Percentiles rank a stretch among this genome's conserved stretches.
These are phyloP conservation scores for Catalaphyllia jardinei DNA, from an alignment of 64 coral and sea anemone genomes.

Conservation along the genomic window DNA sequence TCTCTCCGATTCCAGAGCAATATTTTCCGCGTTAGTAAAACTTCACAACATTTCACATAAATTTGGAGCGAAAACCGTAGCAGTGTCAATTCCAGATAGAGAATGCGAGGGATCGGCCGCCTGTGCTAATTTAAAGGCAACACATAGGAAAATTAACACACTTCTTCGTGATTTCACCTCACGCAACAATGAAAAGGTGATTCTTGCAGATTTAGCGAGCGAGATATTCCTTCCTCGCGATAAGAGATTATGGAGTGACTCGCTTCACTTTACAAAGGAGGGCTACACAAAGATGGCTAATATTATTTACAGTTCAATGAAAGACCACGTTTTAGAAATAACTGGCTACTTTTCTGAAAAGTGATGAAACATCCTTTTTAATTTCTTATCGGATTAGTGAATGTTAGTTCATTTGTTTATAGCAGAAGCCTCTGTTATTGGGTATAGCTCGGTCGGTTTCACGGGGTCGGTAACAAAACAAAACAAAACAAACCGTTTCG, in stretches of 20 bases:
- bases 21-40: constrained; percentile 49
- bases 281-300: constrained; percentile 73
- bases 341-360: too few relatives aligned
- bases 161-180: constrained; percentile 35
- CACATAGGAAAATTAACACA: constrained; percentile 39
- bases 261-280: constrained; percentile 47
- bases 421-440: too few relatives aligned
- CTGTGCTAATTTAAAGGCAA: constrained; percentile 33
- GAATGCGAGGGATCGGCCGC: constrained; percentile 34
- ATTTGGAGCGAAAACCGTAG: constrained; percentile 48
- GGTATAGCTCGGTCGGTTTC: too few relatives aligned
- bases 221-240: constrained; percentile 13
- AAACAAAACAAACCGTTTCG: too few relatives aligned
- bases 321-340: constrained; percentile 6
- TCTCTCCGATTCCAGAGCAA: neutral
- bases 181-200: constrained; percentile 27
- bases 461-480: too few relatives aligned
- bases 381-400: too few relatives aligned
- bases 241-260: constrained; percentile 31
- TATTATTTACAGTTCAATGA: constrained; percentile 57
- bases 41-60: constrained; percentile 37
- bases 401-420: too few relatives aligned
- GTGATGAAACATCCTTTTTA: too few relatives aligned
- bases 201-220: constrained; percentile 48
- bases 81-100: constrained; percentile 62